phyloP scores from a whole-genome alignment of 2,113 vertebrate species.

The Planiliza haematocheilus region DNA sequence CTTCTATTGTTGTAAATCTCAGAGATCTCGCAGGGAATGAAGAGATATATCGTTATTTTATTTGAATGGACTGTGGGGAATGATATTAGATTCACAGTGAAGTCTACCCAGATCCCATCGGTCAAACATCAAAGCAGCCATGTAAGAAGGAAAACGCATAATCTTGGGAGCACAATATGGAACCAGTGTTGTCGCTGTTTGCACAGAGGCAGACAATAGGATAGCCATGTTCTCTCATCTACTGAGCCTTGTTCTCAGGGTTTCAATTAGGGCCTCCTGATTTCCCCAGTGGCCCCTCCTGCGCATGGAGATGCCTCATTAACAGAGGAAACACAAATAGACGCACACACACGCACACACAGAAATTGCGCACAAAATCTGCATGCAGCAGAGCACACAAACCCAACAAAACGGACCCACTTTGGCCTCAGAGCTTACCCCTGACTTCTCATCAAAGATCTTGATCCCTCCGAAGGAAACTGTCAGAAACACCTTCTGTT shows the following conservation, averaged over 20 bases:
- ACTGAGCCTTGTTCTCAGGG: conserved; percentile 75
- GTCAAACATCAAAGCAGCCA: conserved; percentile 30
- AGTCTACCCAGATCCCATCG: conserved; percentile 13
- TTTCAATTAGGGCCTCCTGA: conserved; percentile 84
- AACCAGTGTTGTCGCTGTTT: conserved; percentile 64
- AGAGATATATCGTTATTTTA: too few species aligned
- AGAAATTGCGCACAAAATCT: conserved; percentile 4
- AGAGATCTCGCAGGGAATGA: too few species aligned
- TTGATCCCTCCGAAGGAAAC: conserved; percentile 99
- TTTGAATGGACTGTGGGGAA: neutral
- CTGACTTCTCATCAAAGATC: conserved; percentile 99
- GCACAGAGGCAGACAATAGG: conserved; percentile 64
- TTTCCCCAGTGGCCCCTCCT: conserved; percentile 77
- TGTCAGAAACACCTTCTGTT: conserved; percentile 97
- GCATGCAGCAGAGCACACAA: conserved; percentile 25
- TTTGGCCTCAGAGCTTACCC: conserved; percentile 87
- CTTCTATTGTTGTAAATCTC: neutral
- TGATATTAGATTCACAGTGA: neutral
- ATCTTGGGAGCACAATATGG: conserved; percentile 58
- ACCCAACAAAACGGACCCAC: conserved; percentile 24
- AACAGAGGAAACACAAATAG: conserved; percentile 70
- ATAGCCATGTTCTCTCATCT: conserved; percentile 76
- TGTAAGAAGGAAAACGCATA: conserved; percentile 51
- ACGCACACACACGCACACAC: conserved; percentile 9
- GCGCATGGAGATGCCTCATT: conserved; percentile 82